These are phyloP conservation scores for Paracyprichromis sp. DNA, from an alignment of 2,113 vertebrate species.

Conservation along the genomic window DNA sequence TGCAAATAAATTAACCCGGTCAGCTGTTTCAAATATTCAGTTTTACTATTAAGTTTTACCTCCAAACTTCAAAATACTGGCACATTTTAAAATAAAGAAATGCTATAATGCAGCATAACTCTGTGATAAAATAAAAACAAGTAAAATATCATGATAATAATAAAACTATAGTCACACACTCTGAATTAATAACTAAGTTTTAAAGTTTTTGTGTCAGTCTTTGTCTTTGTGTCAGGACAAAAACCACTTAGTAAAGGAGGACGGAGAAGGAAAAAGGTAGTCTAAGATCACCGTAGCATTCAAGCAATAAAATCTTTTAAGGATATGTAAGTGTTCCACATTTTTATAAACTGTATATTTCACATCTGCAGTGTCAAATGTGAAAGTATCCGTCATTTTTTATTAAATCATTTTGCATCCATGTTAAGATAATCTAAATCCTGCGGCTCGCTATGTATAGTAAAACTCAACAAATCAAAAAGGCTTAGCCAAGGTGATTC, in stretches of 20 bases:
- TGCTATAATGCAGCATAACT: neutral
- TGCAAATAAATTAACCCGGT: neutral
- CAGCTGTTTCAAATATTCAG: neutral
- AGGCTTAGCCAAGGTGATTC: neutral
- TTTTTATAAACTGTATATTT: neutral
- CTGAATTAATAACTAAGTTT: neutral
- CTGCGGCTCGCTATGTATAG: neutral
- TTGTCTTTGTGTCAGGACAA: neutral
- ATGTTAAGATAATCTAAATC: neutral
- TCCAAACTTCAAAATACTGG: neutral
- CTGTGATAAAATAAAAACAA: neutral
- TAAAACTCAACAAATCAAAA: slow-evolving; percentile 1
- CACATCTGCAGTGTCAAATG: neutral
- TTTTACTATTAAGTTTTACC: neutral
- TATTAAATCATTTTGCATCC: neutral
- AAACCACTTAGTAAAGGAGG: neutral
- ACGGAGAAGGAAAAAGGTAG: neutral
- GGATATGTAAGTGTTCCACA: neutral
- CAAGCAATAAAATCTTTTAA: neutral
- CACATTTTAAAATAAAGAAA: neutral
- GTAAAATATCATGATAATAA: neutral
- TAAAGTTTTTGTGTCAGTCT: neutral
- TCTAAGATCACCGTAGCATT: neutral
- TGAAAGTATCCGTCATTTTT: neutral
- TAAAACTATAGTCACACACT: neutral